phyloP scores from a whole-genome alignment of 2,797 vertebrate genomes.

The Tenualosa ilisha region DNA sequence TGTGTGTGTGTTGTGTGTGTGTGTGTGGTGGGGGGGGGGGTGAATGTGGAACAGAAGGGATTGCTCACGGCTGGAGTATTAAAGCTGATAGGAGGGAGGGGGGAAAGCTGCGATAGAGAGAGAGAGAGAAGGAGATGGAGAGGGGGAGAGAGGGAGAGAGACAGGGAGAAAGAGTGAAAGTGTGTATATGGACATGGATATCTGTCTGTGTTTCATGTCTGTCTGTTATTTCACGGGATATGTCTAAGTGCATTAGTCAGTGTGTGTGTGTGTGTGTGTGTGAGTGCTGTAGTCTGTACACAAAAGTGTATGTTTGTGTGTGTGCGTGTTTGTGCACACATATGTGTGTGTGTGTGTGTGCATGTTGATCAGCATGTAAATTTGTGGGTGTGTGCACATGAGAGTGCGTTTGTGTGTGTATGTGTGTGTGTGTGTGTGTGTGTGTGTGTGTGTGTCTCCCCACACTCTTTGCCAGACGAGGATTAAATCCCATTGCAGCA shows the following conservation, averaged over 20 bases:
- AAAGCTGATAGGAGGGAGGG: slow-evolving; percentile 38
- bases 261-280: neutral
- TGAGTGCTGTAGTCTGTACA: too few relatives aligned
- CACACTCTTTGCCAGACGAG: neutral
- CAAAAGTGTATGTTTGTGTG: slow-evolving; percentile 10
- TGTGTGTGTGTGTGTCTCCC: slow-evolving; percentile 19
- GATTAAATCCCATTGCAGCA: slow-evolving; percentile 51
- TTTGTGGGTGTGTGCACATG: neutral
- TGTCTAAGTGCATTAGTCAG: neutral
- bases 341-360: neutral
- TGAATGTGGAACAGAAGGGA: neutral
- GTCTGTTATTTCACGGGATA: too few relatives aligned
- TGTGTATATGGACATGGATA: too few relatives aligned
- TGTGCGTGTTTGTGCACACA: slow-evolving; percentile 12
- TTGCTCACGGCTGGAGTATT: slow-evolving; percentile 40
- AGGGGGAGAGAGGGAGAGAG: neutral
- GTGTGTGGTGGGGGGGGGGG: slow-evolving; percentile 19
- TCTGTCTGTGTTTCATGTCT: too few relatives aligned
- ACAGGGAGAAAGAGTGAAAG: neutral
- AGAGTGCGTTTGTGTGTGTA: slow-evolving; percentile 19
- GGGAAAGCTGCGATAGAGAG: neutral
- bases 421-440: slow-evolving; percentile 31
- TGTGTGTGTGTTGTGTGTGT: slow-evolving; percentile 29
- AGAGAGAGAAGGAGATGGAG: neutral
- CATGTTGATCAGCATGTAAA: slow-evolving; percentile 5